A percentile compares a stretch with the other conserved stretches of the same genome.
Evolutionary conservation across 2,113 vertebrate species (phyloP).

Genomic region (Ovis canadensis): DNA sequence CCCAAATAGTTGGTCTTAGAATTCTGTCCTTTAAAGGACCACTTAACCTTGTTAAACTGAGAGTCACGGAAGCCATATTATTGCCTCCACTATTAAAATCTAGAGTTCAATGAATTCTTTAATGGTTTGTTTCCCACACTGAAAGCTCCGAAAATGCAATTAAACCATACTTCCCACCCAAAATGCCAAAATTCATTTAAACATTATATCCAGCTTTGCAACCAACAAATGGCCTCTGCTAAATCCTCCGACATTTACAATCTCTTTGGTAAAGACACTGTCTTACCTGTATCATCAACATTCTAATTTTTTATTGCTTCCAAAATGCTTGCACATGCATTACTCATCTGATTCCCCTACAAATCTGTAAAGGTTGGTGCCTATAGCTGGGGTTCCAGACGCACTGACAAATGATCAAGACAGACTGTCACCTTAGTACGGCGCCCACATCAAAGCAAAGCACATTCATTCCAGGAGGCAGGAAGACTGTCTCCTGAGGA

Average conservation of each 20-base stretch:
- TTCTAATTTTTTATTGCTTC: background rate
- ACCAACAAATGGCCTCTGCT: background rate
- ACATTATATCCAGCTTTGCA: background rate
- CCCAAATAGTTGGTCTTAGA: background rate
- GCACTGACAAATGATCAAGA: background rate
- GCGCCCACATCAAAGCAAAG: background rate
- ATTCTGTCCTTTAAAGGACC: background rate
- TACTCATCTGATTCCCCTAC: background rate
- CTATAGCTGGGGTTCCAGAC: background rate
- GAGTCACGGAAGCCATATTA: background rate
- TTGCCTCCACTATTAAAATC: background rate
- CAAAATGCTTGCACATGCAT: background rate
- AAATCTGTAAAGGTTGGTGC: background rate
- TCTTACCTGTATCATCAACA: background rate
- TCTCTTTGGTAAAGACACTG: background rate
- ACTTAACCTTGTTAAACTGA: background rate
- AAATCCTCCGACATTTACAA: background rate
- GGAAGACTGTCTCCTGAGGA: background rate
- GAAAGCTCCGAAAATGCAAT: background rate
- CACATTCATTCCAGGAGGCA: background rate
- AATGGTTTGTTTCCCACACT: background rate
- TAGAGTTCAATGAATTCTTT: background rate
- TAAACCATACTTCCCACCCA: background rate
- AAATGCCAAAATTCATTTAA: background rate
- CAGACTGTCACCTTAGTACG: background rate